phyloP scores from a whole-genome alignment of 2,113 vertebrate genomes.

The Siniperca chuatsi region DNA sequence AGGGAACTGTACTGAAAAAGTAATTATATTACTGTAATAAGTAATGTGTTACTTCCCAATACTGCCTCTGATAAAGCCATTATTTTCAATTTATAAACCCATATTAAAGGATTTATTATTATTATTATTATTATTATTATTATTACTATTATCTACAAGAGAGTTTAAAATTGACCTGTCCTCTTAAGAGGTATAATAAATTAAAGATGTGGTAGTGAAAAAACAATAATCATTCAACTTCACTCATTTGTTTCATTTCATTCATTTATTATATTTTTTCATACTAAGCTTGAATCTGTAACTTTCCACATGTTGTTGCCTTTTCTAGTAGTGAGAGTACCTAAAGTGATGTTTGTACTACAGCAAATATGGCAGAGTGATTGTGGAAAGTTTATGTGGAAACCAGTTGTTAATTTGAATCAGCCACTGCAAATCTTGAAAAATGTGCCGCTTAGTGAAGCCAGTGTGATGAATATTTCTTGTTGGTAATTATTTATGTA shows the following conservation, averaged over 20 bases:
- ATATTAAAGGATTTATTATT: background rate
- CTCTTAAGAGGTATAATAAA: background rate
- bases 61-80: background rate
- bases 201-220: background rate
- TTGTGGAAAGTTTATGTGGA: constrained; percentile 13
- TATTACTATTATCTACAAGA: background rate
- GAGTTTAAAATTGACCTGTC: background rate
- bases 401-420: constrained; percentile 6
- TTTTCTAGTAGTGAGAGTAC: background rate
- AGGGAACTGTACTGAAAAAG: background rate
- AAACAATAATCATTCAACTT: background rate
- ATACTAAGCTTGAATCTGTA: constrained; percentile 2
- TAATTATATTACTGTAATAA: background rate
- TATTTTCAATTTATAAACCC: background rate
- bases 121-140: too few relatives aligned
- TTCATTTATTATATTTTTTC: background rate
- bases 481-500: background rate
- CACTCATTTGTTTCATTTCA: background rate
- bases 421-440: constrained; percentile 10
- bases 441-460: constrained; percentile 13
- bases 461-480: background rate
- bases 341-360: background rate
- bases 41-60: background rate
- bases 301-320: too few relatives aligned
- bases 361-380: background rate